phyloP scores from a whole-genome alignment of 2,888 invertebrate species.

The Pyrrhosoma nymphula region DNA sequence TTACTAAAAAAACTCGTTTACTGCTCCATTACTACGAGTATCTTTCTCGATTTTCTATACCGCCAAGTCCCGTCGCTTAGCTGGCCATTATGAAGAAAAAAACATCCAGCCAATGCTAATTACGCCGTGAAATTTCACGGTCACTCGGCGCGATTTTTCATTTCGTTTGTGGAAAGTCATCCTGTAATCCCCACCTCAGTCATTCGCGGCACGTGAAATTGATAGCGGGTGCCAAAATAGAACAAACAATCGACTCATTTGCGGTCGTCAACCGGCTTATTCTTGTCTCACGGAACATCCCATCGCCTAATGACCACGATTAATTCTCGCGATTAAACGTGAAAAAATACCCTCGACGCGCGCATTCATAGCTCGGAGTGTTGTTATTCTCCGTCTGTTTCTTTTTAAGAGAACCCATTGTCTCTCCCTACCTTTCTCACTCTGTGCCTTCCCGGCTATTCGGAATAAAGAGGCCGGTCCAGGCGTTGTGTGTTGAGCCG shows the following conservation, averaged over 20 bases:
- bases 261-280: background rate
- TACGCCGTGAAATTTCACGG: background rate
- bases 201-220: background rate
- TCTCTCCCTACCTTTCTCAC: background rate
- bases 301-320: background rate
- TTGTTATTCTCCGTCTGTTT: background rate
- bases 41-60: no score
- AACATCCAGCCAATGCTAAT: no score
- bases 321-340: background rate
- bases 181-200: background rate
- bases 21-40: no score
- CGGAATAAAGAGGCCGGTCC: background rate
- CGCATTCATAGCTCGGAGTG: background rate
- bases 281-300: background rate
- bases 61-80: no score
- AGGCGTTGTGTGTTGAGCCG: background rate
- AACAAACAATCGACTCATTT: background rate
- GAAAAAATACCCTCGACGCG: background rate
- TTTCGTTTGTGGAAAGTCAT: background rate
- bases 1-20: no score
- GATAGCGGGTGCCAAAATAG: background rate
- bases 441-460: background rate
- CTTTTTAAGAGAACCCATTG: background rate
- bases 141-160: background rate
- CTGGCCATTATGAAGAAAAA: no score